Evolutionary conservation across 1,140 invertebrate genomes (phyloP).

Genomic region (Trypoxylus dichotomus): DNA sequence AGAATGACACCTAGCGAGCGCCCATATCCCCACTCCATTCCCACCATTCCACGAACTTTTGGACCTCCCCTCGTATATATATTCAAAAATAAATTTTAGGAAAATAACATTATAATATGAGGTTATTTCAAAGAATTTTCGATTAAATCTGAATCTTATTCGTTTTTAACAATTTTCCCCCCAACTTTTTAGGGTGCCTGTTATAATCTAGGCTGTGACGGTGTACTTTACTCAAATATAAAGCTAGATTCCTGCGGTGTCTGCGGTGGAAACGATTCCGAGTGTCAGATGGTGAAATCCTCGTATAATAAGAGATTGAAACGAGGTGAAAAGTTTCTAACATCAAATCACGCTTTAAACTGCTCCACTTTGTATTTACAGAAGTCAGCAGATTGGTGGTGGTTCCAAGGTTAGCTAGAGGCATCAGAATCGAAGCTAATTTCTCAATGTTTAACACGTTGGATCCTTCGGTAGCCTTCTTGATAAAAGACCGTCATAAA

Average conservation of each 20-base stretch:
- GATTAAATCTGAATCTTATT: too few species aligned
- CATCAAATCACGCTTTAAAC: slow-evolving; percentile 4
- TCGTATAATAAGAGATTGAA: slow-evolving; percentile 57
- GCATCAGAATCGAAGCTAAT: slow-evolving; percentile 46
- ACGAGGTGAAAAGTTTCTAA: slow-evolving; percentile 52
- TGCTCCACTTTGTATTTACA: slow-evolving; percentile 42
- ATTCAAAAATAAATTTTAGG: too few species aligned
- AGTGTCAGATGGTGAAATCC: slow-evolving; percentile 59
- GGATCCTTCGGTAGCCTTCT: slow-evolving; percentile 46
- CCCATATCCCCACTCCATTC: too few species aligned
- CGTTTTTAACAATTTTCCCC: not conserved
- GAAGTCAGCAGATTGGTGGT: slow-evolving; percentile 59
- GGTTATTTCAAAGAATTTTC: too few species aligned
- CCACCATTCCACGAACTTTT: too few species aligned
- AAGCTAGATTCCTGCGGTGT: slow-evolving; percentile 68
- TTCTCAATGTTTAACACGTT: slow-evolving; percentile 34
- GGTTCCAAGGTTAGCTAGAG: slow-evolving; percentile 50
- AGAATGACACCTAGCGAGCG: too few species aligned
- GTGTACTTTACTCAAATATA: slow-evolving; percentile 62
- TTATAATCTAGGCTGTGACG: slow-evolving; percentile 67
- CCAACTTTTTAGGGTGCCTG: slow-evolving; percentile 55
- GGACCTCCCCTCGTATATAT: too few species aligned
- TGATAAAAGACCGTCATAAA: slow-evolving; percentile 53
- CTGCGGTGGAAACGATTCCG: slow-evolving; percentile 67
- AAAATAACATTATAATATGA: too few species aligned